Base-by-base conservation (phyloP, 2,797 vertebrate genomes). In the Gymnoscopelus microlampas region DNA sequence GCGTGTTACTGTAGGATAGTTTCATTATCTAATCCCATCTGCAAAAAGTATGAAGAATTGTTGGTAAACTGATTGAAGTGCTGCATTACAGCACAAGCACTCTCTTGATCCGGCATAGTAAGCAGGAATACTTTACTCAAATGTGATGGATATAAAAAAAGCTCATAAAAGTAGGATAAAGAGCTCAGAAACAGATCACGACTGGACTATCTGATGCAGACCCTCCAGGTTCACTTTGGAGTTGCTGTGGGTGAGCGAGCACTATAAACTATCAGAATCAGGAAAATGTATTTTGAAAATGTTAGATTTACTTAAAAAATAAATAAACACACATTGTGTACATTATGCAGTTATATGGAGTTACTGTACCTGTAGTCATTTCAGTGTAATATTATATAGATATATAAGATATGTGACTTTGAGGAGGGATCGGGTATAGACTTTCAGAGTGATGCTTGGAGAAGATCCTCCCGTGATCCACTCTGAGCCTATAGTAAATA, bases 401-500 rank as follows among this genome's bases (percentile, higher is more conserved):
- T 23, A 50, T 50, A 0, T 63, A 14, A 5, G n/a, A 15, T 26
- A 51, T 50, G 24, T 68, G 3, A 79, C 63, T 39, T 82, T 87
- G 15, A 50, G 58, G 86, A 85, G 89, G 90, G 91, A 91, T 89
- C 82, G 26, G 91, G 88, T 92, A 90, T 90, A 81, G 85, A 91
- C 85, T 23, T 71, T 54, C 84, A 85, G 85, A 76, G 59, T 66
- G 85, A 89, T 90, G 85, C 83, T 73, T 82, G 84, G 80, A 78
- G 78, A 15, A 26, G 49, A 49, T 67, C 54, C 54, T 57, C 54
- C n/a, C 10, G 60, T 3, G 24, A 56, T 32, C 81, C 75, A 58
- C 68, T 70, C 70, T 51, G 70, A 73, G 53, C 54, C 66, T 15
- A 4, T 11, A 71, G 57, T 51, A 15, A 54, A 68, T 26, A 56